Percentiles rank a stretch among this genome's conserved stretches.
These are phyloP conservation scores for Coccyzus lansbergi DNA, from an alignment of 2,797 vertebrate genomes.

Conservation along the genomic window DNA sequence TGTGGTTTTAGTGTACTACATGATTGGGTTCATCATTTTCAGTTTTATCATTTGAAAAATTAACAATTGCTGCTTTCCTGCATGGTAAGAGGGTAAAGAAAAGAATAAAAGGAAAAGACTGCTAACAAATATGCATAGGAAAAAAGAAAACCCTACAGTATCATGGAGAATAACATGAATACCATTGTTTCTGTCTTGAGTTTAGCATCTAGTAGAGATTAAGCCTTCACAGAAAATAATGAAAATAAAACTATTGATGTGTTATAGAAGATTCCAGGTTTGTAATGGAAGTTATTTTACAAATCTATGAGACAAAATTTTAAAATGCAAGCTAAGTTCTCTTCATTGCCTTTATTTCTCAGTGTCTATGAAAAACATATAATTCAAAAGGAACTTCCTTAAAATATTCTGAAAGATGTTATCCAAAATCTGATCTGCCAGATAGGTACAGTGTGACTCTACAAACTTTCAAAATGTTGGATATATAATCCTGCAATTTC, in stretches of 20 bases:
- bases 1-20: neutral
- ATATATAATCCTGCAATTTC: neutral
- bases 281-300: neutral
- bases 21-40: neutral
- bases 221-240: neutral
- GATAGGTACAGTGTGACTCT: neutral
- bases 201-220: neutral
- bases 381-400: neutral
- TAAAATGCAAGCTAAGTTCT: accelerated
- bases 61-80: neutral
- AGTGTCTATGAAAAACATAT: neutral
- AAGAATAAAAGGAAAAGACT: neutral
- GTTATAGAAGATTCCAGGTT: accelerated
- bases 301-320: neutral
- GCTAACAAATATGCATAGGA: accelerated
- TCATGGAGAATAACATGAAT: neutral
- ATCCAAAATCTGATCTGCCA: neutral
- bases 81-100: neutral
- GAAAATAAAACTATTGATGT: neutral
- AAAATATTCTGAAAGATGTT: neutral
- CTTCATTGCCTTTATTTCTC: neutral
- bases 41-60: constrained; percentile 12
- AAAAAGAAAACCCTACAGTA: accelerated
- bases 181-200: neutral
- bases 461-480: neutral